Base-by-base conservation (phyloP, 2,888 invertebrate species). In the Adela reaumurella region DNA sequence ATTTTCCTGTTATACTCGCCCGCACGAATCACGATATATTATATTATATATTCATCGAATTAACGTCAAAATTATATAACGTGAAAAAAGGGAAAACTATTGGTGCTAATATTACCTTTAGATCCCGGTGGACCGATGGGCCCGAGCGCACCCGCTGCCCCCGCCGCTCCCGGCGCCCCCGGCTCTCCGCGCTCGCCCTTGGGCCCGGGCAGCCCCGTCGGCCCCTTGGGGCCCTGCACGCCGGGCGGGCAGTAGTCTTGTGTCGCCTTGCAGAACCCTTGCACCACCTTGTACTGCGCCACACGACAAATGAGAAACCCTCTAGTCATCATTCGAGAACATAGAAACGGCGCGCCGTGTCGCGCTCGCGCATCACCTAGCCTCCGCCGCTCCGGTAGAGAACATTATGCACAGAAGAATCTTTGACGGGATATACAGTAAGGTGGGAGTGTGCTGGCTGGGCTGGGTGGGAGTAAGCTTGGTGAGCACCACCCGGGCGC, bases 221-320 rank as follows among this genome's bases (percentile, higher is more conserved):
- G 76, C 0, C 90, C 89, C 43, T 82, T 81, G 0, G 81, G 79
- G 1, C 87, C 87, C 28, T 83, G 83, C 0, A 85, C 84, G 1
- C 86, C 83, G 0, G 85, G 83, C 0, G 90, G 88, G 58, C 93
- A 94, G 62, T 90, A 90, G 50, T 90, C 89, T 60, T 88, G 88
- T 0, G 92, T 89, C 8, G 90, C 89, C 58, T 87, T 87, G 63
- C 94, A 94, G 62, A 92, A 91, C 1, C 88, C 90, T 62, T 92
- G 89, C 47, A 94, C 87, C 1, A 90, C 89, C 61, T 89, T 87
- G 60, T 90, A 85, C 92, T 92, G 72, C 8, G 24, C 8, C 24
- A n/a, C n/a, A 4, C 5, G 24, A 24, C 24, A 24, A 24, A 24
- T 8, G n/a, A n/a, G n/a, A 24, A 24, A 24, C 24, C 4, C 24